These are phyloP conservation scores for Pitangus sulphuratus DNA, from an alignment of 2,797 vertebrate genomes.

Conservation along the genomic window DNA sequence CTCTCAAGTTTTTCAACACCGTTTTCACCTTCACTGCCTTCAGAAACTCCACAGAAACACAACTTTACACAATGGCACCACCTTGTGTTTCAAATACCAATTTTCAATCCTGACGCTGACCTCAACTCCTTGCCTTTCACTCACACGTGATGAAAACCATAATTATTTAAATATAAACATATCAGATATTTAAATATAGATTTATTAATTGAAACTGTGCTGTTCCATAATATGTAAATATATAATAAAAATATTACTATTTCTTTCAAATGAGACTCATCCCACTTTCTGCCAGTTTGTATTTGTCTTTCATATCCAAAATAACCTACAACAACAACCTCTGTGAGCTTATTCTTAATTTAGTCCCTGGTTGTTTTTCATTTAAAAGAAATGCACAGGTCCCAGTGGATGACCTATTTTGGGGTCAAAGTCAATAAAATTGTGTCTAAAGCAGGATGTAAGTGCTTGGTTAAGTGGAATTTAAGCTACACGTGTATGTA, in stretches of 20 bases:
- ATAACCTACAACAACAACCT: neutral
- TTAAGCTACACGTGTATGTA: neutral
- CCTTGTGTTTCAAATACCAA: conserved; percentile 64
- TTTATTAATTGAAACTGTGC: neutral
- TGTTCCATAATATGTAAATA: neutral
- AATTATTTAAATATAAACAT: neutral
- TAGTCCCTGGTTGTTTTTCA: neutral
- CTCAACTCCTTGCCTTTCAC: neutral
- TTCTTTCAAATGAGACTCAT: neutral
- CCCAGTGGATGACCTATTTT: neutral
- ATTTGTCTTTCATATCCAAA: neutral
- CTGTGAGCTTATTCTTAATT: neutral
- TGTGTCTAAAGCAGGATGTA: neutral
- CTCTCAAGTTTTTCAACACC: conserved; percentile 20
- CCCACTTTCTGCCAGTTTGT: neutral
- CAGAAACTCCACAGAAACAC: neutral
- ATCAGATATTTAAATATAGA: neutral
- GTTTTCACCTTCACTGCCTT: neutral
- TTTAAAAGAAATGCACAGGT: neutral
- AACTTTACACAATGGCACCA: conserved; percentile 79
- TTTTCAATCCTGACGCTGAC: neutral
- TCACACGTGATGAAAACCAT: neutral
- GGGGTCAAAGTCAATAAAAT: neutral
- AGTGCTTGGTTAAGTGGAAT: neutral
- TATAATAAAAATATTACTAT: neutral